Percentiles rank a stretch among this genome's conserved stretches.
Evolutionary conservation across 2,797 vertebrate species (phyloP).

Genomic region (Spinus pinus): DNA sequence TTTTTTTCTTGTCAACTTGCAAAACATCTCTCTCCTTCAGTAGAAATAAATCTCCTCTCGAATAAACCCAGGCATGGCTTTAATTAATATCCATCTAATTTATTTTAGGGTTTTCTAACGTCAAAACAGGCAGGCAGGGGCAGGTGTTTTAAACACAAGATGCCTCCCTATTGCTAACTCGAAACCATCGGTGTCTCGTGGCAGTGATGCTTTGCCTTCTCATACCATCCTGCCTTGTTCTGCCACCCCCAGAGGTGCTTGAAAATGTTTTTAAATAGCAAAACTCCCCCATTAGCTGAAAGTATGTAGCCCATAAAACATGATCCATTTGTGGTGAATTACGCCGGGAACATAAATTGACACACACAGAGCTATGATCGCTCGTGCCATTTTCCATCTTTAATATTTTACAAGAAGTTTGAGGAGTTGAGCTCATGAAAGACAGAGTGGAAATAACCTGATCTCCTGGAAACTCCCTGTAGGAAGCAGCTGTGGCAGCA

Average conservation of each 20-base stretch:
- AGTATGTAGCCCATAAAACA: slow-evolving; percentile 54
- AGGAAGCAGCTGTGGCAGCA: slow-evolving; percentile 22
- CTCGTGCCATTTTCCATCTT: slow-evolving; percentile 54
- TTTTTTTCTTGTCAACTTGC: background rate
- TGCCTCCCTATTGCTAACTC: background rate
- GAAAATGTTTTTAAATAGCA: slow-evolving; percentile 49
- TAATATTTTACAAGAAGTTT: slow-evolving; percentile 68
- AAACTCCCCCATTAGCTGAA: slow-evolving; percentile 55
- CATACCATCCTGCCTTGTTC: background rate
- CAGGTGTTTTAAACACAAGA: background rate
- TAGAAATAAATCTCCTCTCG: background rate
- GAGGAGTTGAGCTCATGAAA: slow-evolving; percentile 46
- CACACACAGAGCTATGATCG: slow-evolving; percentile 15
- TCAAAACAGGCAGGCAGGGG: background rate
- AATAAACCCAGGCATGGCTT: background rate
- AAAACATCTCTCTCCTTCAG: background rate
- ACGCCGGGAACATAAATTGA: slow-evolving; percentile 57
- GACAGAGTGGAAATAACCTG: slow-evolving; percentile 32
- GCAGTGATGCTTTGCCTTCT: slow-evolving; percentile 10
- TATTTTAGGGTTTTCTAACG: background rate
- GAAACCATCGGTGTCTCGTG: background rate
- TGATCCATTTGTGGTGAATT: slow-evolving; percentile 65
- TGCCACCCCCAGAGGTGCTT: slow-evolving; percentile 36
- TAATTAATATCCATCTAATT: slow-evolving; percentile 6
- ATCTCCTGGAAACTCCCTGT: slow-evolving; percentile 24